phyloP scores from a whole-genome alignment of 2,113 vertebrate species.

The Sminthopsis crassicaudata region DNA sequence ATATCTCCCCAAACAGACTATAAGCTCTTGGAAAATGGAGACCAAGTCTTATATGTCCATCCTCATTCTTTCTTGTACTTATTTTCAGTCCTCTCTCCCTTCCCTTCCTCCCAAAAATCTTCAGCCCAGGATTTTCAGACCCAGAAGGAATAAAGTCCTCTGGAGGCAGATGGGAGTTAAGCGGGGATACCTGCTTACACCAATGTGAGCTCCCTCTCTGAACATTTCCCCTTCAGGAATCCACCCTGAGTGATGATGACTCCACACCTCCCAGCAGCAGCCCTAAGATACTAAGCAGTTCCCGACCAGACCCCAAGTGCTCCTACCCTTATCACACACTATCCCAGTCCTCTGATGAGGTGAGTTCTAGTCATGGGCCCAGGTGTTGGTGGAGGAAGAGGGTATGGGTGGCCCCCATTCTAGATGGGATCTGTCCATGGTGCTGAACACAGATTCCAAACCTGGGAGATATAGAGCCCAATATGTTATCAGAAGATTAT shows the following conservation, averaged over 20 bases:
- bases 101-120: background rate
- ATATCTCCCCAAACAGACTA: background rate
- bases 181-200: background rate
- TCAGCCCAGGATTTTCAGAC: background rate
- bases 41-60: background rate
- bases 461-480: background rate
- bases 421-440: background rate
- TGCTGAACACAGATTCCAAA: background rate
- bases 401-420: background rate
- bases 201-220: background rate
- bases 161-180: background rate
- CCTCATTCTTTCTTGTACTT: background rate
- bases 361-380: conserved; percentile 70
- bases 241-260: conserved; percentile 91
- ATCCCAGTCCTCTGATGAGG: conserved; percentile 94
- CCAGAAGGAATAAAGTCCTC: background rate
- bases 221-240: conserved; percentile 83
- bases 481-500: background rate
- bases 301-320: conserved; percentile 84
- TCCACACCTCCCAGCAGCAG: conserved; percentile 87
- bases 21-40: background rate
- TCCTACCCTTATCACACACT: conserved; percentile 93
- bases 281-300: conserved; percentile 82
- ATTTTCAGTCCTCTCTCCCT: background rate
- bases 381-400: background rate